These are phyloP conservation scores for Tipula unca DNA, from an alignment of 2,888 invertebrate species.

Conservation along the genomic window DNA sequence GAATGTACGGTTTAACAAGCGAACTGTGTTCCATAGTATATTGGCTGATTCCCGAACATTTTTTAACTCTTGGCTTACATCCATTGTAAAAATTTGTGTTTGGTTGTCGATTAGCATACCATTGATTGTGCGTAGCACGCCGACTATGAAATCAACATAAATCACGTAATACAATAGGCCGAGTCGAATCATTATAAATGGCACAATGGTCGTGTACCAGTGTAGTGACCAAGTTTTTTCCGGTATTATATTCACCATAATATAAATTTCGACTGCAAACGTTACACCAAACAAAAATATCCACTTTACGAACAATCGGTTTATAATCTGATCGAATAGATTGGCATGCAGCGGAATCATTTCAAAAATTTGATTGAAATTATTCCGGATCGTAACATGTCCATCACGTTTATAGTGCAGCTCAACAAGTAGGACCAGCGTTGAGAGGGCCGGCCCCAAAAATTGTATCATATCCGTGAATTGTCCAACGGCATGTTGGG, in stretches of 20 bases:
- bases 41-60: background rate
- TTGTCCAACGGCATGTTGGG: background rate
- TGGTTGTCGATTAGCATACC: background rate
- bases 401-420: background rate
- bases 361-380: background rate
- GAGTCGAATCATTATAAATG: background rate
- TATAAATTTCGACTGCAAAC: background rate
- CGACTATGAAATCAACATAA: background rate
- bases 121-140: background rate
- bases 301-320: background rate
- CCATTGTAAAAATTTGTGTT: background rate
- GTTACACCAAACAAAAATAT: background rate
- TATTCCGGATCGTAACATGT: background rate
- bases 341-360: background rate
- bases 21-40: background rate
- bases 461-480: constrained; percentile 3
- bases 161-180: background rate
- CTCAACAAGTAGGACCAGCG: background rate
- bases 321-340: background rate
- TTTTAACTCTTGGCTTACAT: background rate
- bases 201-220: background rate
- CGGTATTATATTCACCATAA: background rate
- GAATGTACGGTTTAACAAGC: background rate
- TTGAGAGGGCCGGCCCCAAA: background rate
- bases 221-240: background rate